Base-by-base conservation (phyloP, 2,888 invertebrate genomes). In the Glyphotaelius pellucidus region DNA sequence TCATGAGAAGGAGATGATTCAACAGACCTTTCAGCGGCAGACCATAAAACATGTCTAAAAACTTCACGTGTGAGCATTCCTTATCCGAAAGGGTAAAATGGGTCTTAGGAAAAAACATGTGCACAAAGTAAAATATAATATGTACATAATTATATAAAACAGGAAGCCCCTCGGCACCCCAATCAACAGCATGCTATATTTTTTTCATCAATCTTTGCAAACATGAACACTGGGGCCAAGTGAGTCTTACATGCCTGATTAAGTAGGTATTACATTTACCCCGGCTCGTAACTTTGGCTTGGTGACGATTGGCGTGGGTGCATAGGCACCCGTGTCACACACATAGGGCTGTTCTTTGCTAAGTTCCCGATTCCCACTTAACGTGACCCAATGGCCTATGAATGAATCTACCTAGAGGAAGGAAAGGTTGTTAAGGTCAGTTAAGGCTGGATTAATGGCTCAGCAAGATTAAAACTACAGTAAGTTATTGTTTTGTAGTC, bases 221-320 rank as follows among this genome's bases (percentile, higher is more conserved):
- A 67, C 67, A 67, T 67, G 67, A 67, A 67, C 67, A 67, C 67
- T 19, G 67, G 52, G 67, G 67, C 67, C 67, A 67, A 67, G 67
- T 67, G 67, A 67, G 67, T 67, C 67, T 67, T 67, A 67, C 67
- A 67, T 67, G 67, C 67, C 67, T 67, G 67, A 67, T 67, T 67
- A 67, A 67, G 67, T 67, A 67, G 67, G 67, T 67, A 25, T 67
- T 67, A 67, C 67, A 67, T 67, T 67, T 67, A 67, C 67, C 67
- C 67, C 67, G 67, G 67, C 25, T 67, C 67, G 67, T 67, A 67
- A 67, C 67, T 67, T 67, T 67, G 19, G 25, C 25, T 67, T 9
- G 67, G 67, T 67, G 67, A 67, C 67, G 67, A 67, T 67, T 67
- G 67, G 67, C 67, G 67, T 25, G 67, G 67, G 67, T 67, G 67